Conservation (phyloP, 1,140 invertebrate species). For the Drosophila pseudoobscura region DNA sequence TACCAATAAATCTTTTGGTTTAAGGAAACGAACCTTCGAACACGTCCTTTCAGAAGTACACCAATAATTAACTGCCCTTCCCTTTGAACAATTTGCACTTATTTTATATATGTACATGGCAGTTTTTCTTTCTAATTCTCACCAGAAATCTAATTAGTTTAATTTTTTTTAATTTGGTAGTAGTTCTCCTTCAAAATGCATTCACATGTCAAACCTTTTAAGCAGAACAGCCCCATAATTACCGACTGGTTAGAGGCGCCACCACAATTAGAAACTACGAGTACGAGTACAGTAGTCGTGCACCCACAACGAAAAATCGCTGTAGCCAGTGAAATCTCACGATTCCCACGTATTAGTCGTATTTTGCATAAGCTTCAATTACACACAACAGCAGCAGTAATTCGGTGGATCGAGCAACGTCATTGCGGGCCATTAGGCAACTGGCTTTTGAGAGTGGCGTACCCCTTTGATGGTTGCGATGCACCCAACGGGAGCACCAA, state of each 20-base stretch:
- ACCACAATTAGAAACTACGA: constrained; percentile 1
- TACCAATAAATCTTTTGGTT: too few relatives aligned
- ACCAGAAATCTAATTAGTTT: background rate
- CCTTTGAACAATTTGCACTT: too few relatives aligned
- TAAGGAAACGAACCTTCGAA: too few relatives aligned
- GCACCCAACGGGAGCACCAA: constrained; percentile 1
- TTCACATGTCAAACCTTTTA: constrained; percentile 28
- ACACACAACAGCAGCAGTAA: constrained; percentile 21
- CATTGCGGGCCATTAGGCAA: constrained; percentile 54
- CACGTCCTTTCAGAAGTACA: too few relatives aligned
- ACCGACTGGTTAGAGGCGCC: too few relatives aligned
- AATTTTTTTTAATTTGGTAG: too few relatives aligned
- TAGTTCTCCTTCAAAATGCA: background rate
- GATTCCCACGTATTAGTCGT: constrained; percentile 7
- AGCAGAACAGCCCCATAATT: constrained; percentile 2
- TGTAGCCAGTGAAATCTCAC: constrained; percentile 1
- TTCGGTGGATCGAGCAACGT: constrained; percentile 41
- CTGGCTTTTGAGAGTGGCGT: constrained; percentile 3
- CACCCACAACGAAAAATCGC: constrained; percentile 3
- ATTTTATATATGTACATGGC: too few relatives aligned
- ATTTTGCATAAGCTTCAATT: constrained; percentile 43
- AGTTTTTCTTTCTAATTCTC: background rate
- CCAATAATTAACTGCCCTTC: too few relatives aligned
- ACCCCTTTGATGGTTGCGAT: background rate
- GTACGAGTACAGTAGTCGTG: background rate